Evolutionary conservation across 1,140 invertebrate genomes (phyloP), one percentile per base, ranked within the genome.

Genomic region (Periplaneta americana): DNA sequence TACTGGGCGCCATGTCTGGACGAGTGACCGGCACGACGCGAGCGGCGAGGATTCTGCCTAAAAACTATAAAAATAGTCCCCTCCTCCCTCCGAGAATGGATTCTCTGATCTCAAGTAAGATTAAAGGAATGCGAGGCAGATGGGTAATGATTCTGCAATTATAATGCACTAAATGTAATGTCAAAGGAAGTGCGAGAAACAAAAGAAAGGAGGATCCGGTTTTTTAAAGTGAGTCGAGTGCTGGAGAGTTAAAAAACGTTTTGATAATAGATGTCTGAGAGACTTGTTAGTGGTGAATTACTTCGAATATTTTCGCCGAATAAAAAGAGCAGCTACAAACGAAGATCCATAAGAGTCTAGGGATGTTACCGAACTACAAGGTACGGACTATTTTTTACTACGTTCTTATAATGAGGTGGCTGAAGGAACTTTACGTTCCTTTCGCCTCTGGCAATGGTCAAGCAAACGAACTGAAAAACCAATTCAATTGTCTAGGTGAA

Each of bases 1-100:
- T 78, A 76, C 75, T 36, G 81, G 81, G 8, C 81, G 75, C 28
- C 81, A 78, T 34, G 81, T 81, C 17, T 78, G 81, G 75, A 78
- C 31, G 4, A 36, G 33, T 32, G 31, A 78, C 31, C 75, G 11
- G 17, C 34, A 78, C 37, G 36, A 78, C 28, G 66, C n/a, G 17
- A 80, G 80, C 80, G 81, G 81, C 48, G 81, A 81, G 36, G 81
- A 81, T 22, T 81, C 81, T 11, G 31, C 28, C 11, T 80, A 78
- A 36, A 78, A 37, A 78, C 15, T 31, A 28, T 36, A 31, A 78
- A n/a, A 37, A 66, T n/a, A 66, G 48, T n/a, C 48, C 22, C n/a
- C n/a, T n/a, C n/a, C n/a, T n/a, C n/a, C n/a, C n/a, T n/a, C n/a
- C n/a, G n/a, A n/a, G n/a, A n/a, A n/a, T n/a, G n/a, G n/a, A n/a